Evolutionary conservation across 1,140 invertebrate species (phyloP).

Genomic region (Patella vulgata): DNA sequence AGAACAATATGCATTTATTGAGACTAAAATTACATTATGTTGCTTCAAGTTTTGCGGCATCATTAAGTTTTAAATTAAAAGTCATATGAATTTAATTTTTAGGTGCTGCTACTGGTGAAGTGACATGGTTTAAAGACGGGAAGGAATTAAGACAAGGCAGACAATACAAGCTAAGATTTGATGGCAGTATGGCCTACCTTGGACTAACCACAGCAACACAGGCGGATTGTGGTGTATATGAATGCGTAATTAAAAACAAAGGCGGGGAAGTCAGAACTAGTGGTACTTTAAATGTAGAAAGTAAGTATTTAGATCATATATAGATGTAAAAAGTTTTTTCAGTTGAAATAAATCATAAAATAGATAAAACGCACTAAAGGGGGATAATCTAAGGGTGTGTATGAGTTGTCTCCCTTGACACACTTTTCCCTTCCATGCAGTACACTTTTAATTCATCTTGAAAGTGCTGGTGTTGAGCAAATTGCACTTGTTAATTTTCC

Average conservation of each 20-base stretch:
- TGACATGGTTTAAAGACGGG: conserved; percentile 54
- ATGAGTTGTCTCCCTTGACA: no score
- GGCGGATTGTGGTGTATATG: conserved; percentile 53
- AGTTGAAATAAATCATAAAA: no score
- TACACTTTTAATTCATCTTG: no score
- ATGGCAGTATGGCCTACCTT: conserved; percentile 49
- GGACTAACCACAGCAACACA: conserved; percentile 39
- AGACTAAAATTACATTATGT: no score
- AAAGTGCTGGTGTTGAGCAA: no score
- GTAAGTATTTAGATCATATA: conserved; percentile 25
- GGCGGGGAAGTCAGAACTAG: conserved; percentile 53
- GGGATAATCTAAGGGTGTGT: no score
- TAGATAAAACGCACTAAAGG: no score
- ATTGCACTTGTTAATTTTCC: no score
- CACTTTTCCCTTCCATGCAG: not conserved
- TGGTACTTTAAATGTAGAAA: conserved; percentile 48
- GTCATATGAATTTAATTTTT: no score
- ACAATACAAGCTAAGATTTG: conserved; percentile 43
- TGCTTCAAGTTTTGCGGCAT: no score
- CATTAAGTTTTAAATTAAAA: no score
- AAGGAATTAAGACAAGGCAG: conserved; percentile 33
- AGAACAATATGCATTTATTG: no score
- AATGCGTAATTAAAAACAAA: conserved; percentile 55
- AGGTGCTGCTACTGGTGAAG: conserved; percentile 42
- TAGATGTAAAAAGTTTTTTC: not conserved